Base-by-base conservation (phyloP, 2,113 vertebrate genomes). In the Panthera leo region DNA sequence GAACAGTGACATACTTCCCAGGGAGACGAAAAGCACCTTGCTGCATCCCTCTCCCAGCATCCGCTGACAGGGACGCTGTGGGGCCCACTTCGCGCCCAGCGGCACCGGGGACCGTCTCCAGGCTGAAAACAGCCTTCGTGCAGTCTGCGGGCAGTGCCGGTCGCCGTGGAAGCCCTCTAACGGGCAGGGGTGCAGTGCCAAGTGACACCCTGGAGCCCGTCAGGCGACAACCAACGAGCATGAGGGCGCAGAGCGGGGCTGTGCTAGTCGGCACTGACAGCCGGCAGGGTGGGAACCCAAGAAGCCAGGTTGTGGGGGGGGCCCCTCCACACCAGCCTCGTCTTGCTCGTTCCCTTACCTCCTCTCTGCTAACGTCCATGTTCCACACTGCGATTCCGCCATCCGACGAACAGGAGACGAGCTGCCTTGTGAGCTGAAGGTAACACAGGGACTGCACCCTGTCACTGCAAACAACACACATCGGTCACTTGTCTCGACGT, bases 381-480 rank as follows among this genome's bases (percentile, higher is more conserved):
- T 99, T 99, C 99, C 99, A 99, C 97, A 99, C 99, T 0, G 99
- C 99, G n/a, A 99, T 99, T 23, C 99, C 99, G 0, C 99, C 99
- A 63, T 99, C 99, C 0, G 99, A 99, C 12, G 99, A 99, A 95
- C 99, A 99, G 7, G 99, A 99, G 73, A 99, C 96, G 48, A 99
- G 96, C 98, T 99, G 99, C 84, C 99, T 98, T 1, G 99, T 99
- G 97, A 99, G 97, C 91, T 99, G 99, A 27, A 99, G 98, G 98
- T 99, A 99, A 53, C 99, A 99, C 95, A 99, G 82, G 9, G 99
- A 99, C 99, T 99, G 99, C 39, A 99, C 99, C 25, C 99, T 99
- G 98, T 99, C 99, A 93, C 99, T 99, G 98, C 2, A 19, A 98
- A 97, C 1, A 75, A 89, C 93, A 73, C 25, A 97, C 0, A 3